Evolutionary conservation across 1,140 invertebrate genomes (phyloP), one percentile per base, ranked within the genome.

Genomic region (Pachypeltis micranthus): DNA sequence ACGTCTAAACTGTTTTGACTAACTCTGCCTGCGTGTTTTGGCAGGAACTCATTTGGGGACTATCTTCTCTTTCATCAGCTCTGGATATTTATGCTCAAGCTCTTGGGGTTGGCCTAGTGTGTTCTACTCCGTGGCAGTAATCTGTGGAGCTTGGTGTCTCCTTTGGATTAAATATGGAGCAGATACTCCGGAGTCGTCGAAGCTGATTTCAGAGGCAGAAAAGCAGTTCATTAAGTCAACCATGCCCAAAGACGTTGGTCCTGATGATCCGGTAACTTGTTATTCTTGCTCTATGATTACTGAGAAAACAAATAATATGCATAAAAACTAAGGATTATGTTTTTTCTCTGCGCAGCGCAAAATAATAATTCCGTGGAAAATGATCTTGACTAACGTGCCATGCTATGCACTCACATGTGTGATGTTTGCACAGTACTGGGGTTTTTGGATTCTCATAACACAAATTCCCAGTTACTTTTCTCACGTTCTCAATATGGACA

Each of bases 401-500:
- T 75, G 87, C 0, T 85, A 81, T 81, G 84, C 84, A 0, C 77
- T 85, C 25, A 73, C 83, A 61, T 68, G 81, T 0, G 78, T 79
- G 0, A 84, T 88, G 68, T 78, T 84, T 64, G 81, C 83, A 2
- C 79, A 80, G 65, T 81, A 84, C 65, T 84, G 82, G 78, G 81
- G 80, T 3, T 85, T 82, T 67, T 83, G 85, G 62, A 82, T 84
- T 0, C 79, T 89, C 67, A 76, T 89, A 14, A 85, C 83, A 0
- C 80, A 84, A 64, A 76, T 89, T 57, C 87, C 88, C 1, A 85
- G 81, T 0, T 90, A 86, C 69, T 75, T 90, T 68, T 82, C 82
- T 51, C 79, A 79, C 68, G 81, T 85, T 12, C 57, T 65, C 10
- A 0, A 61, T 0, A 60, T 65, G 16, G 51, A 62, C 29, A 63